Percentiles rank a stretch among this genome's conserved stretches.
Conservation (phyloP, 2,888 invertebrate genomes). For the Euspilapteryx auroguttella region DNA sequence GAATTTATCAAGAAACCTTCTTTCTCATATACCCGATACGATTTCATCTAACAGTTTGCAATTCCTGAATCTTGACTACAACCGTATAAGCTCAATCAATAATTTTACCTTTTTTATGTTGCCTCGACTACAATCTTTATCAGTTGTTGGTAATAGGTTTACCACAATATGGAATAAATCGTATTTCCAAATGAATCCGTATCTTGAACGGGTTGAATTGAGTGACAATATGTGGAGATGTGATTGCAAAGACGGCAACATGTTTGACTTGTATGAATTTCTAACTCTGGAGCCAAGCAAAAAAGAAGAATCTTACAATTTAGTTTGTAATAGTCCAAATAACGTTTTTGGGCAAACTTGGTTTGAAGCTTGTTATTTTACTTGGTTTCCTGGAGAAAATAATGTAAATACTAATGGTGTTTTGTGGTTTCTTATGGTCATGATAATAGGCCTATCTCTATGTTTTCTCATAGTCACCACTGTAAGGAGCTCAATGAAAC, state of each 20-base stretch:
- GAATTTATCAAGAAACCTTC: constrained; percentile 68
- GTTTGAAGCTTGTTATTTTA: constrained; percentile 66
- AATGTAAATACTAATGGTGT: constrained; percentile 42
- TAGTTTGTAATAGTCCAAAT: constrained; percentile 69
- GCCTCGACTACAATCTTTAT: constrained; percentile 61
- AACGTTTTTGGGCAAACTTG: constrained; percentile 66
- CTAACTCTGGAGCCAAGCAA: constrained; percentile 60
- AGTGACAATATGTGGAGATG: constrained; percentile 79
- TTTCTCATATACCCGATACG: constrained; percentile 63
- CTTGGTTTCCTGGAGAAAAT: constrained; percentile 57
- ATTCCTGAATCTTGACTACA: constrained; percentile 62
- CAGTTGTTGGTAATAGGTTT: constrained; percentile 72
- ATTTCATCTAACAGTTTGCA: constrained; percentile 64
- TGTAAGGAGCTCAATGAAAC: constrained; percentile 56
- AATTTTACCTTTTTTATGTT: constrained; percentile 67
- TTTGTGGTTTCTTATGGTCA: constrained; percentile 62
- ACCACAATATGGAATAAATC: constrained; percentile 62
- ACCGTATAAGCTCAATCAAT: constrained; percentile 61
- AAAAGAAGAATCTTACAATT: constrained; percentile 43
- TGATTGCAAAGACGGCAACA: constrained; percentile 64
- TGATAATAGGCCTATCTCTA: constrained; percentile 54
- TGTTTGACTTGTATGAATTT: constrained; percentile 65
- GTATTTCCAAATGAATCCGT: constrained; percentile 63
- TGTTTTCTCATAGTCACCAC: constrained; percentile 55
- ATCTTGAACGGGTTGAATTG: constrained; percentile 61